Evolutionary conservation across 2,113 vertebrate genomes (phyloP).

Genomic region (Hucho hucho): DNA sequence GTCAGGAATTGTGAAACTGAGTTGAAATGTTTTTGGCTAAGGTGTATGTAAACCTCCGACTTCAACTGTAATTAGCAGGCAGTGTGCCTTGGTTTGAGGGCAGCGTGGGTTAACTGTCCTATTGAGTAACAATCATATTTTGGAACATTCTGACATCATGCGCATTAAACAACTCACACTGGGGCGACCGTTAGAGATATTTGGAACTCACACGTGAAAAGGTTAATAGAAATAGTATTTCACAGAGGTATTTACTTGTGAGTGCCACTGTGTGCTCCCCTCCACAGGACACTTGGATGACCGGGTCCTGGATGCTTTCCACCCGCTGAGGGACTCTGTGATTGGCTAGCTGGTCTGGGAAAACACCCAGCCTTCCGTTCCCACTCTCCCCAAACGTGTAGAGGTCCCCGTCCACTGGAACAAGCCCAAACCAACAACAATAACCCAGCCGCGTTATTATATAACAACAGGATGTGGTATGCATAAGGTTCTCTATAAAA

Average conservation of each 20-base stretch:
- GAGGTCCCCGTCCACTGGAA: slow-evolving; percentile 80
- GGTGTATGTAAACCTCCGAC: too few relatives aligned
- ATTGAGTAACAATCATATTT: too few relatives aligned
- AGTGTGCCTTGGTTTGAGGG: too few relatives aligned
- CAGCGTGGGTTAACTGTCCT: too few relatives aligned
- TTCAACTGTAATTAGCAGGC: too few relatives aligned
- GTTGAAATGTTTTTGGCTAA: too few relatives aligned
- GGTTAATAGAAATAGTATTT: too few relatives aligned
- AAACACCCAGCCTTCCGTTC: slow-evolving; percentile 81
- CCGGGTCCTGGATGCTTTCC: slow-evolving; percentile 74
- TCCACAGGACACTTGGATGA: slow-evolving; percentile 81
- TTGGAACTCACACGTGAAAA: too few relatives aligned
- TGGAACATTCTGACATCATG: too few relatives aligned
- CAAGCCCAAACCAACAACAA: slow-evolving; percentile 2
- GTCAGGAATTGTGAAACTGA: too few relatives aligned
- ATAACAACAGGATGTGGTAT: not conserved
- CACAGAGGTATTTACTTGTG: slow-evolving; percentile 75
- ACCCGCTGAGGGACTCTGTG: slow-evolving; percentile 81
- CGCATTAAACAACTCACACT: too few relatives aligned
- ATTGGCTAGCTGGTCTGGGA: slow-evolving; percentile 73
- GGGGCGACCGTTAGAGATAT: too few relatives aligned
- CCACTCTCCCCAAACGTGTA: slow-evolving; percentile 85
- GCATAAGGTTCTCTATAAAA: not conserved
- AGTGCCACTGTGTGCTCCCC: slow-evolving; percentile 86
- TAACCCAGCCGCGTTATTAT: not conserved